These are phyloP conservation scores for Zaprionus capensis DNA, from an alignment of 1,140 invertebrate species.

Conservation along the genomic window DNA sequence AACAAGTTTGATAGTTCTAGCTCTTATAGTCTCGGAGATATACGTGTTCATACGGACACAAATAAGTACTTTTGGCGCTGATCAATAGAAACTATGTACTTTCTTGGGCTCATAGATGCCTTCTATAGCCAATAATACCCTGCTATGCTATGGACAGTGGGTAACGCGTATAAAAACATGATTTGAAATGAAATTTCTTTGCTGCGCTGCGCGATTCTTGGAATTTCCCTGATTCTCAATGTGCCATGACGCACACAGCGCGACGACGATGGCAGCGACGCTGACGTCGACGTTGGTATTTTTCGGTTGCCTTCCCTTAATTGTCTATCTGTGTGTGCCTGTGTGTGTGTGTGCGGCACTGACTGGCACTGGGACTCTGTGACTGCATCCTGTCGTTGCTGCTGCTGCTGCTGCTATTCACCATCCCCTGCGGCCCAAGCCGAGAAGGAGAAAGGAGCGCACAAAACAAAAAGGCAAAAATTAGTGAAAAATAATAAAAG, in stretches of 20 bases:
- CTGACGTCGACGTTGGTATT: slow-evolving; percentile 23
- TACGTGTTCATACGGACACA: too few species aligned
- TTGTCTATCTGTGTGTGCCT: slow-evolving; percentile 29
- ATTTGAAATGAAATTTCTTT: slow-evolving; percentile 51
- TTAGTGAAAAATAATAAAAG: slow-evolving; percentile 69
- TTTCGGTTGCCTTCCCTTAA: slow-evolving; percentile 58
- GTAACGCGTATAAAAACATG: slow-evolving; percentile 19
- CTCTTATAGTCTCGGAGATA: too few species aligned
- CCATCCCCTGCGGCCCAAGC: slow-evolving; percentile 52
- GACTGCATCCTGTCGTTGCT: slow-evolving; percentile 60
- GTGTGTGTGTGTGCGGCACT: slow-evolving; percentile 25
- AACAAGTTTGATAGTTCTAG: too few species aligned
- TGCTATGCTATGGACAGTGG: too few species aligned
- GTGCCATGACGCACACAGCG: slow-evolving; percentile 42
- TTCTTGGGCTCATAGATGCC: too few species aligned
- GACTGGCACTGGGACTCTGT: slow-evolving; percentile 20
- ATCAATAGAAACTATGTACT: too few species aligned
- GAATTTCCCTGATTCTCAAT: slow-evolving; percentile 54
- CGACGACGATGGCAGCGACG: slow-evolving; percentile 9
- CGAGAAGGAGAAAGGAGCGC: slow-evolving; percentile 22
- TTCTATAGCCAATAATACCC: too few species aligned
- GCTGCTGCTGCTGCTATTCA: slow-evolving; percentile 7
- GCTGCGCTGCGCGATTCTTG: slow-evolving; percentile 45
- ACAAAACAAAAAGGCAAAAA: slow-evolving; percentile 57
- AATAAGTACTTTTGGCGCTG: too few species aligned